Evolutionary conservation across 2,113 vertebrate species (phyloP).

Genomic region (Passer montanus): DNA sequence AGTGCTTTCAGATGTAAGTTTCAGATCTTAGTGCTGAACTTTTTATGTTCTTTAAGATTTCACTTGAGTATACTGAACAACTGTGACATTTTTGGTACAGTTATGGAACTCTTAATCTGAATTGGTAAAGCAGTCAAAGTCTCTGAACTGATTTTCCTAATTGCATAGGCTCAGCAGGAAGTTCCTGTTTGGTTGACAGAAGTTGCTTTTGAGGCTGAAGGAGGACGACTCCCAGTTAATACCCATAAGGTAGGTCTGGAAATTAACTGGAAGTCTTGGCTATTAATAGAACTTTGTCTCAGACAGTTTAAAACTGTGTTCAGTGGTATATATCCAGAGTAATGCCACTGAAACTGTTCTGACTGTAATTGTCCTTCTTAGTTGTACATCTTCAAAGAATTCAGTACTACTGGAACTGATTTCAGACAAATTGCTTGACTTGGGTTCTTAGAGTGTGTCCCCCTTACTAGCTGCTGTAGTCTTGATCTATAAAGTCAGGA

Average conservation of each 20-base stretch:
- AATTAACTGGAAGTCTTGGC: neutral
- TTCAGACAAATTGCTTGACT: neutral
- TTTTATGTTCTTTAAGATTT: neutral
- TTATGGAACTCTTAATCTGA: neutral
- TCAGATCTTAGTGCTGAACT: neutral
- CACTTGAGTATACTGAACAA: neutral
- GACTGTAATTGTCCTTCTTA: neutral
- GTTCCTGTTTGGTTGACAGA: conserved; percentile 92
- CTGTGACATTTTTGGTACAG: neutral
- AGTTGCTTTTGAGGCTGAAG: conserved; percentile 71
- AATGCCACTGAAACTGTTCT: neutral
- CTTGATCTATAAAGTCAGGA: neutral
- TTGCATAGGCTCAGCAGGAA: conserved; percentile 88
- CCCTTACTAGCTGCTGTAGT: neutral
- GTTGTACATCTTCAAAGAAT: neutral
- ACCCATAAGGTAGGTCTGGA: conserved; percentile 78
- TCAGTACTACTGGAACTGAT: neutral
- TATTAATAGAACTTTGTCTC: neutral
- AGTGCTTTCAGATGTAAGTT: conserved; percentile 87
- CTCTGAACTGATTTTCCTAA: neutral
- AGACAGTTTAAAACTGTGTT: neutral
- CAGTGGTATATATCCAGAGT: neutral
- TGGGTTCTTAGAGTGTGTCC: neutral
- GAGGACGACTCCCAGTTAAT: conserved; percentile 68
- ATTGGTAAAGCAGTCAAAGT: neutral